These are phyloP conservation scores for Episyrphus balteatus DNA, from an alignment of 1,140 invertebrate species.

Conservation along the genomic window DNA sequence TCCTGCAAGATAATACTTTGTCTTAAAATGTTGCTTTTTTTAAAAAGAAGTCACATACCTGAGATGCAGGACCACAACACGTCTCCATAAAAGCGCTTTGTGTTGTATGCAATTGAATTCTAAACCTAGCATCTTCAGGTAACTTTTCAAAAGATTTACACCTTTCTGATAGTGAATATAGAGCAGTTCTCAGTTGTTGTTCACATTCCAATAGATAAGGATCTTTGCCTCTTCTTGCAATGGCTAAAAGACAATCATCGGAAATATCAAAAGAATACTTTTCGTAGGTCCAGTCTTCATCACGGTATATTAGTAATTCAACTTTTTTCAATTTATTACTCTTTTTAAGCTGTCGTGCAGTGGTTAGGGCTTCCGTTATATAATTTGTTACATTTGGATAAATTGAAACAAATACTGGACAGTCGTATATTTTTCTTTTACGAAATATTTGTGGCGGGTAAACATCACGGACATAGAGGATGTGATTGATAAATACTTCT, in stretches of 20 bases:
- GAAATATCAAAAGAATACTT: constrained; percentile 11
- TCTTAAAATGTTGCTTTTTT: too few relatives aligned
- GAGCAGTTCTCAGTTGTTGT: constrained; percentile 18
- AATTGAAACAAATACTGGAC: constrained; percentile 21
- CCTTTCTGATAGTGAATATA: constrained; percentile 21
- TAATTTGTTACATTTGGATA: constrained; percentile 28
- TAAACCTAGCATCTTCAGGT: constrained; percentile 17
- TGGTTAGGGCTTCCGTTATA: constrained; percentile 15
- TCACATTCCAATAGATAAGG: constrained; percentile 22
- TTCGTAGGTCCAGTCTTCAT: constrained; percentile 13
- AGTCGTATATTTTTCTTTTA: constrained; percentile 23
- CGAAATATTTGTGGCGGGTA: constrained; percentile 31
- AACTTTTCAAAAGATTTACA: constrained; percentile 19
- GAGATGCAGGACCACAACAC: too few relatives aligned
- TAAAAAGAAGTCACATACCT: too few relatives aligned
- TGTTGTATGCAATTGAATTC: constrained; percentile 24
- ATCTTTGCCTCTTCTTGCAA: neutral
- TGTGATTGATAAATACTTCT: constrained; percentile 27
- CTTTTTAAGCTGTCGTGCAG: constrained; percentile 14
- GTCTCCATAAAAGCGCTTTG: constrained; percentile 16
- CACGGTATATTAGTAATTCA: constrained; percentile 18
- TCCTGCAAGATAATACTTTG: too few relatives aligned
- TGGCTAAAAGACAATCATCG: neutral
- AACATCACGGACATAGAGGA: constrained; percentile 24
- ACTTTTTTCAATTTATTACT: constrained; percentile 12